Base-by-base conservation (phyloP, 1,140 invertebrate genomes). In the Nasonia giraulti region DNA sequence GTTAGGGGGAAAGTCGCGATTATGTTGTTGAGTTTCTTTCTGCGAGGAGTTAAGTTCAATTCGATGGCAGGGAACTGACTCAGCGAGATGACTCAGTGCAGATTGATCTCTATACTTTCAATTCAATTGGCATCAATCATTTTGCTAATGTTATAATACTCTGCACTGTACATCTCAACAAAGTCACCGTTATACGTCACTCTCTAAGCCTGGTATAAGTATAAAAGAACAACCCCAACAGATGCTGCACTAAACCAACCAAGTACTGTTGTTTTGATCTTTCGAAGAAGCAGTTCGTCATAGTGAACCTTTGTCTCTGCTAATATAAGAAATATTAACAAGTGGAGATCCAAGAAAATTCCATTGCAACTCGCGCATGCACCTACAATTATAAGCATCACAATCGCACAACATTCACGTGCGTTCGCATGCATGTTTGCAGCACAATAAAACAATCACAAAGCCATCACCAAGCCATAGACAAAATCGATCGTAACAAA, bases 201-300 rank as follows among this genome's bases (percentile, higher is more conserved):
- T 76, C 83, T 68, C 79, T 76, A 76, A 68, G 79, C 71, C 40
- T 77, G 55, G 23, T 27, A 31, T 17, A 77, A 82, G 33, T 71
- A 47, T 20, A 40, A 8, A 62, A 62, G 4, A n/a, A 62, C n/a
- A 76, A 75, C 20, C 79, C 71, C 73, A 76, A 75, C 40, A 2
- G 40, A 85, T 68, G 62, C 68, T 80, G 47, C 11, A 75, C 31
- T 27, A 50, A 71, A 84, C 55, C 83, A 80, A 47, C 27, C 11
- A 80, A 80, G 23, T 85, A 68, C 17, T 66, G 23, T 50, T 66
- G n/a, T 20, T 75, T 27, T 23, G 66, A 10, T 71, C 5, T 71
- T 78, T 62, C 2, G 69, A 83, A 27, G 68, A 68, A 85, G 14
- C 44, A 84, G 78, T 85, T 85, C 50, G 83, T 80, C 71, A 75